These are phyloP conservation scores for Chanos chanos DNA, from an alignment of 2,797 vertebrate genomes.

Conservation along the genomic window DNA sequence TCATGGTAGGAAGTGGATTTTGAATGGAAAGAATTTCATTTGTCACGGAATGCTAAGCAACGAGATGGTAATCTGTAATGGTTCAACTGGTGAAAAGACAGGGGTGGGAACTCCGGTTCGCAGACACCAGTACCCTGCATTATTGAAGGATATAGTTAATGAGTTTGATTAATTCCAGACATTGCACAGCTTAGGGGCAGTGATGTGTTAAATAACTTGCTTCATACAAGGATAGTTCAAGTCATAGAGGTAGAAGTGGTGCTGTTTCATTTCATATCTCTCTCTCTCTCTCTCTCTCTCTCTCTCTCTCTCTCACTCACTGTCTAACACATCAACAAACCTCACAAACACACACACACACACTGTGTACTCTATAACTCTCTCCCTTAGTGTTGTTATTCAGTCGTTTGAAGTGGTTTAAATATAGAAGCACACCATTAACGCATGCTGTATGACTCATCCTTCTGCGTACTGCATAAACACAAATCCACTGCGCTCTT, in stretches of 20 bases:
- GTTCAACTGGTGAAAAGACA: slow-evolving; percentile 20
- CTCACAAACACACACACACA: not conserved
- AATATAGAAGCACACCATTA: too few relatives aligned
- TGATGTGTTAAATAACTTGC: slow-evolving; percentile 42
- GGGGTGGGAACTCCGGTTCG: not conserved
- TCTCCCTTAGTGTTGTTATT: too few relatives aligned
- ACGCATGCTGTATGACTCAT: not conserved
- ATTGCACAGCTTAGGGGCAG: slow-evolving; percentile 18
- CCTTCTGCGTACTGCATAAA: not conserved
- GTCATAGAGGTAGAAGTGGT: not conserved
- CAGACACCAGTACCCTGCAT: slow-evolving; percentile 14
- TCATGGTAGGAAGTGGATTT: slow-evolving; percentile 36
- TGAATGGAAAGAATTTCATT: slow-evolving; percentile 33
- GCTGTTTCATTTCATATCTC: too few relatives aligned
- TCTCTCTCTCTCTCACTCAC: not conserved
- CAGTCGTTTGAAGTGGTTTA: too few relatives aligned
- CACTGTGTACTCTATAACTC: too few relatives aligned
- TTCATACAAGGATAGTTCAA: slow-evolving; percentile 8
- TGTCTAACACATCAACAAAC: not conserved
- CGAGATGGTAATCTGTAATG: slow-evolving; percentile 17
- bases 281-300: not conserved
- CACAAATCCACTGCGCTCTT: not conserved
- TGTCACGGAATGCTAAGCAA: not conserved
- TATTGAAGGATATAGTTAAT: slow-evolving; percentile 27
- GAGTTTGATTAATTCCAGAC: slow-evolving; percentile 27